Conservation (phyloP, 2,113 vertebrate species). For the Anoura caudifer region DNA sequence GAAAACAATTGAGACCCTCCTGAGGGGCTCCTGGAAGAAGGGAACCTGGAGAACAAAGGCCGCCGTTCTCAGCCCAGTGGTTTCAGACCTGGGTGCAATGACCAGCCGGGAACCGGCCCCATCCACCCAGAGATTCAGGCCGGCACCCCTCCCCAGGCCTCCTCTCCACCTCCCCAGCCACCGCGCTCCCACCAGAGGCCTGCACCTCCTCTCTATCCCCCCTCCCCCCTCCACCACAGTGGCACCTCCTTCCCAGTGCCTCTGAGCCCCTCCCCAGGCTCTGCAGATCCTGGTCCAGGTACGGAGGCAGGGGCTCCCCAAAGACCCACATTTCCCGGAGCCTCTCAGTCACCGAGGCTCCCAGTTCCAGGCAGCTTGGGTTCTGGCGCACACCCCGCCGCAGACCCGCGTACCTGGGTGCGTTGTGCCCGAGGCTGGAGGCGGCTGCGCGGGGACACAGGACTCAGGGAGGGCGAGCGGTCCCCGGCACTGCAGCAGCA, state of each 20-base stretch:
- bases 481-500: constrained; percentile 57
- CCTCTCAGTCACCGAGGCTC: not conserved
- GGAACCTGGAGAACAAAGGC: not conserved
- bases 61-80: not conserved
- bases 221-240: no score
- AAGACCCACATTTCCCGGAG: not conserved
- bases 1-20: not conserved
- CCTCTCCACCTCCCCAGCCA: not conserved
- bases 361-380: not conserved
- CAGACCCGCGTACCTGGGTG: constrained; percentile 50
- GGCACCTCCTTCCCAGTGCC: no score
- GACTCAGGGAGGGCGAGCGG: not conserved
- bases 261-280: not conserved
- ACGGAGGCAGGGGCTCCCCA: not conserved
- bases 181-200: not conserved
- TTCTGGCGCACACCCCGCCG: not conserved
- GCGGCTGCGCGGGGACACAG: not conserved
- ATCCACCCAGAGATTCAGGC: no score
- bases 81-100: not conserved
- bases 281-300: not conserved
- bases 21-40: not conserved
- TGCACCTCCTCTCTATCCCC: not conserved
- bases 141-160: not conserved
- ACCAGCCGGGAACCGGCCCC: not conserved
- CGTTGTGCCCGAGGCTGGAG: not conserved